Evolutionary conservation across 1,140 invertebrate species (phyloP).

Genomic region (Drosophila santomea): DNA sequence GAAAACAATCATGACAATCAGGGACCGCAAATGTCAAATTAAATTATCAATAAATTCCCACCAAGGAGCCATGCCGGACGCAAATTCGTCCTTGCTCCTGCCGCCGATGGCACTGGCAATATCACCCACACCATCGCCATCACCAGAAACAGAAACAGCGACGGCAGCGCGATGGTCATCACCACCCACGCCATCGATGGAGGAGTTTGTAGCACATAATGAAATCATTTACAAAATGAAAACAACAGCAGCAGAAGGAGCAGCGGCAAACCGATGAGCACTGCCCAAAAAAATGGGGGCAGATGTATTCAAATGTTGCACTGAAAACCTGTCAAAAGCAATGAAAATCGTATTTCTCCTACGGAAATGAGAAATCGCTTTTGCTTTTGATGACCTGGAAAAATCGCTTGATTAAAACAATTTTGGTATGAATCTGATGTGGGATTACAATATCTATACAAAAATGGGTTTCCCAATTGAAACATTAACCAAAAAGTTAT

Average conservation of each 20-base stretch:
- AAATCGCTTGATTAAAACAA: too few relatives aligned
- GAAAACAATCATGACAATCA: slow-evolving; percentile 84
- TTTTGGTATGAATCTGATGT: too few relatives aligned
- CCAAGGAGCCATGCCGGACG: slow-evolving; percentile 53
- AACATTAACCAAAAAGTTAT: too few relatives aligned
- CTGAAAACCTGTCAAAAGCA: too few relatives aligned
- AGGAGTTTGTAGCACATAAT: slow-evolving; percentile 71
- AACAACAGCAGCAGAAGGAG: slow-evolving; percentile 55
- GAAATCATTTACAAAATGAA: slow-evolving; percentile 82
- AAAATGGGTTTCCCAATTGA: too few relatives aligned
- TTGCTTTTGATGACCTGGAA: too few relatives aligned
- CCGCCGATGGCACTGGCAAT: slow-evolving; percentile 52
- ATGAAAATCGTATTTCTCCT: too few relatives aligned
- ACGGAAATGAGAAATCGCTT: too few relatives aligned
- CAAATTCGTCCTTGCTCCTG: slow-evolving; percentile 61
- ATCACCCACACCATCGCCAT: slow-evolving; percentile 26
- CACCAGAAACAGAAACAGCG: background rate
- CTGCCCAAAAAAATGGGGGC: slow-evolving; percentile 9
- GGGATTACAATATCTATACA: too few relatives aligned
- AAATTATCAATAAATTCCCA: slow-evolving; percentile 84
- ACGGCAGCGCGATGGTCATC: slow-evolving; percentile 15
- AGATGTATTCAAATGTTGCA: background rate
- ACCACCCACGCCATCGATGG: slow-evolving; percentile 27
- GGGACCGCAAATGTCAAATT: slow-evolving; percentile 84
- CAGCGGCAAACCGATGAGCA: slow-evolving; percentile 17